Conservation (phyloP, 2,888 invertebrate genomes). For the Altica lythri region DNA sequence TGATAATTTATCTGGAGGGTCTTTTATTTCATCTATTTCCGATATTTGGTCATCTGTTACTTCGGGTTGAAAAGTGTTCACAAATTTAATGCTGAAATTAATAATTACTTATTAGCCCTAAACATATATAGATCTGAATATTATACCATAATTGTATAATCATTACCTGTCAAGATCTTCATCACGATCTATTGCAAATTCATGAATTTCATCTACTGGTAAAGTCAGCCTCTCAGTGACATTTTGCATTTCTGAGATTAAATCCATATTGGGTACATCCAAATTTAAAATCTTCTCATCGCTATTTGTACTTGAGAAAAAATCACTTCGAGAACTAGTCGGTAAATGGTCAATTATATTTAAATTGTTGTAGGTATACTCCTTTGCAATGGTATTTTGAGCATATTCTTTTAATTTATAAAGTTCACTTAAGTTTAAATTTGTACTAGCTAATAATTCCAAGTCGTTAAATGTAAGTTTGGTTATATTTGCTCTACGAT, state of each 20-base stretch:
- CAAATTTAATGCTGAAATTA: slow-evolving; percentile 51
- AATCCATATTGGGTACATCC: slow-evolving; percentile 11
- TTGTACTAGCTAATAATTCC: slow-evolving; percentile 65
- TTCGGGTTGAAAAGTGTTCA: slow-evolving; percentile 52
- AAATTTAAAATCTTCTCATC: slow-evolving; percentile 21
- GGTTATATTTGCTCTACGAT: slow-evolving; percentile 70
- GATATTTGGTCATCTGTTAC: slow-evolving; percentile 43
- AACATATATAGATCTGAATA: no score
- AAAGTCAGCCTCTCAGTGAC: background rate
- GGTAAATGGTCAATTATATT: slow-evolving; percentile 38
- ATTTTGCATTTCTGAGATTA: slow-evolving; percentile 1
- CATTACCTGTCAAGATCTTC: slow-evolving; percentile 36
- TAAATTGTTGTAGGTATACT: slow-evolving; percentile 53
- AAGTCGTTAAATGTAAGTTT: slow-evolving; percentile 70
- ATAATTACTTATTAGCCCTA: slow-evolving; percentile 13
- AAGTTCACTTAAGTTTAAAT: slow-evolving; percentile 62
- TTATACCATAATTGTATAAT: no score
- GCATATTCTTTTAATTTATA: slow-evolving; percentile 60
- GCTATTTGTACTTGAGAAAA: slow-evolving; percentile 22
- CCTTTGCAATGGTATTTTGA: slow-evolving; percentile 38
- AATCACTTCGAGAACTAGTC: slow-evolving; percentile 23
- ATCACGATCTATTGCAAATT: background rate
- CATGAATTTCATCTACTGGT: slow-evolving; percentile 14
- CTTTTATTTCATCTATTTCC: slow-evolving; percentile 35
- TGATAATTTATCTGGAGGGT: slow-evolving; percentile 25